Base-by-base conservation (phyloP, 2,888 invertebrate genomes). In the Scrobipalpa costella region DNA sequence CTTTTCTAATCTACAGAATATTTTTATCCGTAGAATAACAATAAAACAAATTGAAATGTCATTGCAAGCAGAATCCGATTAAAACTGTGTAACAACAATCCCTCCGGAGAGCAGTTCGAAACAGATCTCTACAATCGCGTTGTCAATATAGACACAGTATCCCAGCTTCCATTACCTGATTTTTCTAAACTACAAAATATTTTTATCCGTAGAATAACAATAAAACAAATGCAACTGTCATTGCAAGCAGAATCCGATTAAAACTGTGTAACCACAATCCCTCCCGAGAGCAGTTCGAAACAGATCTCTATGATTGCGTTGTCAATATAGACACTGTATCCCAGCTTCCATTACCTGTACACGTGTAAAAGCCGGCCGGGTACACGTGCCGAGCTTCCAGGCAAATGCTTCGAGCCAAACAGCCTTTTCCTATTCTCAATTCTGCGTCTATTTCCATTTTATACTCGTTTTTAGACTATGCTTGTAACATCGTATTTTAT, bases 321-420 rank as follows among this genome's bases (percentile, higher is more conserved):
- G 50, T 52, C 50, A 52, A 52, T 52, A 52, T 15, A 15, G 50
- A 52, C 5, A 27, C 21, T 27, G 11, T 21, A 21, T 8, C 7
- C 11, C 27, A 44, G 44, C 50, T 52, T 52, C 50, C 50, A 11
- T 50, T 50, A 19, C 50, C 3, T 11, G 15, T 40, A n/a, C 59
- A 59, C 59, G 59, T 59, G 59, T 59, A 59, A 44, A 13, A 11
- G 44, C 15, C n/a, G 40, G 59, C 17, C 59, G n/a, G 44, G 21
- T 59, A 59, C 59, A 59, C 59, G 59, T 59, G 59, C 38, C 44
- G 21, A 19, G 13, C 33, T 34, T 55, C 7, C 33, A 55, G 34
- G 27, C 27, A 27, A 27, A 33, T 55, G 50, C 50, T 52, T 52
- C 50, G n/a, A 15, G 44, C 44, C n/a, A 44, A 44, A 44, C 44